Evolutionary conservation across 2,113 vertebrate species (phyloP).

Genomic region (Heloderma charlesbogerti): DNA sequence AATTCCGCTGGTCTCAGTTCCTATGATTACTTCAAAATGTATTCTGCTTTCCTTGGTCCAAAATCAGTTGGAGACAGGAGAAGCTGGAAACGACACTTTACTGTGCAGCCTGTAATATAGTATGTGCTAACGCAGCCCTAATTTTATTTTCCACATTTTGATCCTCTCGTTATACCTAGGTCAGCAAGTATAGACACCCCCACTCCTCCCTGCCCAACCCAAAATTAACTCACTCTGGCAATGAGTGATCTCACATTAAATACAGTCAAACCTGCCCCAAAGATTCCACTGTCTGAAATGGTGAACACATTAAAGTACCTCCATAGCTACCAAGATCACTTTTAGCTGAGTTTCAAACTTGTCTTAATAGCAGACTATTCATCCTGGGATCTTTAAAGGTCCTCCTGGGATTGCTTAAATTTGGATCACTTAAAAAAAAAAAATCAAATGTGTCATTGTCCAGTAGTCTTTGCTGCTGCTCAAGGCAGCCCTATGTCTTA

Average conservation of each 20-base stretch:
- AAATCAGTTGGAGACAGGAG: constrained; percentile 43
- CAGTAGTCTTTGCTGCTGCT: not conserved
- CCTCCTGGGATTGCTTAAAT: not conserved
- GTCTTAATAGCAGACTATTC: not conserved
- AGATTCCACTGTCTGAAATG: not conserved
- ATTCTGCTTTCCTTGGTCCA: constrained; percentile 44
- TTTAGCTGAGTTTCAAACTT: constrained; percentile 2
- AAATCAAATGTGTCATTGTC: not conserved
- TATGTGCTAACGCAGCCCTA: constrained; percentile 8
- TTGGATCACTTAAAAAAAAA: not conserved
- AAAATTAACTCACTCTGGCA: constrained; percentile 23
- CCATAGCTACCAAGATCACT: not conserved
- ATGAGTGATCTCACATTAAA: constrained; percentile 1
- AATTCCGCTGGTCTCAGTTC: constrained; percentile 6
- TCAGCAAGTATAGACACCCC: not conserved
- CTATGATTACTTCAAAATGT: constrained; percentile 26
- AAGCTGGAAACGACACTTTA: not conserved
- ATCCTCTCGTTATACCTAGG: constrained; percentile 28
- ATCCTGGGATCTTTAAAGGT: not conserved
- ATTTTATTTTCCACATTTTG: constrained; percentile 39
- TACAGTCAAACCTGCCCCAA: constrained; percentile 8
- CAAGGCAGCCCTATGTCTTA: not conserved
- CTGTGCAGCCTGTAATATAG: constrained; percentile 43
- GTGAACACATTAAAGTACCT: constrained; percentile 9
- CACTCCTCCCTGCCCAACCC: not conserved